Evolutionary conservation across 1,140 invertebrate genomes (phyloP).

Genomic region (Diachasmimorpha longicaudata): DNA sequence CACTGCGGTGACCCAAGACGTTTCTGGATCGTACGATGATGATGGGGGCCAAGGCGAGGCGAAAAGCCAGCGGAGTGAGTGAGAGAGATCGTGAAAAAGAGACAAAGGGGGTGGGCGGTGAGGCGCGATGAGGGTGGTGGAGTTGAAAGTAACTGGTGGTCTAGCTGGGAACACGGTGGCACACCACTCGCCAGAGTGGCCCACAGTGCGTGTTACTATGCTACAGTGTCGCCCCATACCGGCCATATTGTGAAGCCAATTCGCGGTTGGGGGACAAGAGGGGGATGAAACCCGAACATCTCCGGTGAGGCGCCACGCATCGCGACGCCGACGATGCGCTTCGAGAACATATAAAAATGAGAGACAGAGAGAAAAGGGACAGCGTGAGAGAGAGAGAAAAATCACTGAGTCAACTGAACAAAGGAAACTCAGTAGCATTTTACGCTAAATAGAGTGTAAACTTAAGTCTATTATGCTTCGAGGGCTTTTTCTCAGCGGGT

Average conservation of each 20-base stretch:
- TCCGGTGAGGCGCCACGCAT: slow-evolving; percentile 19
- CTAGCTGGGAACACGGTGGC: slow-evolving; percentile 35
- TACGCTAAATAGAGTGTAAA: slow-evolving; percentile 6
- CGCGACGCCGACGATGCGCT: slow-evolving; percentile 5
- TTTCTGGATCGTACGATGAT: slow-evolving; percentile 58
- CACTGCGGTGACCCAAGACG: slow-evolving; percentile 38
- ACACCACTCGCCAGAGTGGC: slow-evolving; percentile 32
- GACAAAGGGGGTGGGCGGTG: not conserved
- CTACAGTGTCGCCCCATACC: slow-evolving; percentile 49
- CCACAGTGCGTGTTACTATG: slow-evolving; percentile 55
- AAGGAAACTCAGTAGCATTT: not conserved
- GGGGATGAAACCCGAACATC: not conserved
- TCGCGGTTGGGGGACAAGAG: too few relatives aligned
- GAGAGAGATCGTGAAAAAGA: not conserved
- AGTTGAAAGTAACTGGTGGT: slow-evolving; percentile 43
- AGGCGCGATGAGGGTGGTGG: slow-evolving; percentile 12
- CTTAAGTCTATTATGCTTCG: not conserved
- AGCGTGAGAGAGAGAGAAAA: not conserved
- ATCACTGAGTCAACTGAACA: not conserved
- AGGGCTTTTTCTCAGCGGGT: not conserved
- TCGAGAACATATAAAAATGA: not conserved
- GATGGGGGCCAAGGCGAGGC: slow-evolving; percentile 34
- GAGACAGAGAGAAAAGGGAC: not conserved
- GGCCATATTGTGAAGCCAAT: slow-evolving; percentile 30
- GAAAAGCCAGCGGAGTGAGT: not conserved